These are phyloP conservation scores for Hyalella azteca DNA, from an alignment of 2,888 invertebrate genomes.

Conservation along the genomic window DNA sequence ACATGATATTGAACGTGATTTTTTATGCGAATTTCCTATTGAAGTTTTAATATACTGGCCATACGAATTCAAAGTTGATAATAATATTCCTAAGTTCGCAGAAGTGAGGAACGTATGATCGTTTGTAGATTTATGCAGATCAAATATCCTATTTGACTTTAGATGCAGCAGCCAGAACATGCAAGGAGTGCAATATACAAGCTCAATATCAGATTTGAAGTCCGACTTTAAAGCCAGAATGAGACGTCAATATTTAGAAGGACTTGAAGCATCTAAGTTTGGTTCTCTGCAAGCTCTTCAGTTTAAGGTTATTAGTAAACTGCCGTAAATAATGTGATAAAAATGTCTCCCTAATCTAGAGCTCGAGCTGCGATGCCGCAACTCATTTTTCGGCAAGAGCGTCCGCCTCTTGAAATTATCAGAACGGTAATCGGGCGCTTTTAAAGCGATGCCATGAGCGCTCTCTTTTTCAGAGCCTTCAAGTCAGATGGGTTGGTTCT, in stretches of 20 bases:
- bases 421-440: slow-evolving; percentile 1
- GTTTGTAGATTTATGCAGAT: too few relatives aligned
- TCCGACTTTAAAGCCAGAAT: too few relatives aligned
- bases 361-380: slow-evolving; percentile 5
- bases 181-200: too few relatives aligned
- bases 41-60: too few relatives aligned
- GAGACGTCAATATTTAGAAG: slow-evolving; percentile 6
- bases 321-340: slow-evolving; percentile 24
- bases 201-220: too few relatives aligned
- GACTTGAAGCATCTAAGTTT: not conserved
- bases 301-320: slow-evolving; percentile 24
- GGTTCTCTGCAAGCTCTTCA: not conserved
- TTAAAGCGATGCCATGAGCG: slow-evolving; percentile 12
- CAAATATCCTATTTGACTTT: too few relatives aligned
- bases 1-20: too few relatives aligned
- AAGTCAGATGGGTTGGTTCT: not conserved
- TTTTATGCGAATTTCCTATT: too few relatives aligned
- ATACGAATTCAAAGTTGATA: too few relatives aligned
- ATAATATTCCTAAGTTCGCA: too few relatives aligned
- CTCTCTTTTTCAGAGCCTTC: not conserved
- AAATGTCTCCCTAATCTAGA: not conserved
- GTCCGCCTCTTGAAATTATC: slow-evolving; percentile 17
- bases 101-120: too few relatives aligned
- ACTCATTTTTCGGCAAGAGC: slow-evolving; percentile 13
- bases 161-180: too few relatives aligned